These are phyloP conservation scores for Sebastes trivittatus DNA, from an alignment of 2,797 vertebrate genomes.

Conservation along the genomic window DNA sequence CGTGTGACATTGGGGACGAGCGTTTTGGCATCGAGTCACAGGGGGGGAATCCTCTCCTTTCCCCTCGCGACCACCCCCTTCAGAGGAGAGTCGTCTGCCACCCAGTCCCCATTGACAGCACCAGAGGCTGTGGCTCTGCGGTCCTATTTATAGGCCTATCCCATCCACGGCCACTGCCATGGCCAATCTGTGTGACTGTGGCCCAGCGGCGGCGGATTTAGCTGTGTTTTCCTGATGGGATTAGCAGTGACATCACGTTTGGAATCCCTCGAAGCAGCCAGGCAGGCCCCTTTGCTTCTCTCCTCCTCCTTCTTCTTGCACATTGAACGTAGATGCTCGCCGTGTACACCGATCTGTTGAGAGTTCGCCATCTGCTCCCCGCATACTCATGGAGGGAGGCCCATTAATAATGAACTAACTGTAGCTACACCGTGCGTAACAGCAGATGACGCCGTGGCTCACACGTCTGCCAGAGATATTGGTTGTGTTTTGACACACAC, in stretches of 20 bases:
- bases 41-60: constrained; percentile 63
- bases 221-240: constrained; percentile 70
- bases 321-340: constrained; percentile 7
- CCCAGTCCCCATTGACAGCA: constrained; percentile 66
- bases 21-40: constrained; percentile 65
- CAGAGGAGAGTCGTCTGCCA: constrained; percentile 56
- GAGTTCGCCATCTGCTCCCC: constrained; percentile 63
- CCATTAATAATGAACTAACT: constrained; percentile 58
- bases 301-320: neutral
- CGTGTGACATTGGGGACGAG: constrained; percentile 58
- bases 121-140: constrained; percentile 63
- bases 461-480: neutral
- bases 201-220: constrained; percentile 61
- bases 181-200: constrained; percentile 70
- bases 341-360: constrained; percentile 42
- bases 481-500: constrained; percentile 48
- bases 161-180: constrained; percentile 64
- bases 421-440: constrained; percentile 10
- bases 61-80: constrained; percentile 21
- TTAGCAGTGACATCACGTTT: constrained; percentile 75
- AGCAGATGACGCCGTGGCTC: constrained; percentile 17
- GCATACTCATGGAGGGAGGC: constrained; percentile 33
- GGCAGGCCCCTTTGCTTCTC: constrained; percentile 30
- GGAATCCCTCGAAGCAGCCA: constrained; percentile 71
- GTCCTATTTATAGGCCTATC: constrained; percentile 71